Percentiles rank a stretch among this genome's conserved stretches.
phyloP scores from a whole-genome alignment of 2,888 invertebrate species.

The Troides aeacus region DNA sequence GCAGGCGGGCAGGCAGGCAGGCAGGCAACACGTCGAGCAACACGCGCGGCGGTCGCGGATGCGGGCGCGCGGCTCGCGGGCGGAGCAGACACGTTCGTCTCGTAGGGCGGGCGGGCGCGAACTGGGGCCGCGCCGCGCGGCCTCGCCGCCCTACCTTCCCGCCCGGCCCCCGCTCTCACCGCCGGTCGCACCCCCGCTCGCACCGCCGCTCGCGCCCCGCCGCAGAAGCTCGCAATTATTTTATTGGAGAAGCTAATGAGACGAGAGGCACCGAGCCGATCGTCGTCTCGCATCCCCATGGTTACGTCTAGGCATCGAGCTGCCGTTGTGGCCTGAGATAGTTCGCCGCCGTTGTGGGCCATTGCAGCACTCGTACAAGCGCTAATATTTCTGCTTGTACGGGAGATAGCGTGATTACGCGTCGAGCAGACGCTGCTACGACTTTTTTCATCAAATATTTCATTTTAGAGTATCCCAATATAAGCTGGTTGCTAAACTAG shows the following conservation, averaged over 20 bases:
- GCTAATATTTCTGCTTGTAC: too few relatives aligned
- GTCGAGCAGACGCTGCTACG: too few relatives aligned
- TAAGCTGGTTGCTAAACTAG: too few relatives aligned
- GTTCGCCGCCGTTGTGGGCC: neutral
- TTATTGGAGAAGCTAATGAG: constrained; percentile 79
- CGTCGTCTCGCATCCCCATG: constrained; percentile 55
- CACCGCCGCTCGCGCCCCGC: constrained; percentile 39
- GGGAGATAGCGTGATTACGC: too few relatives aligned
- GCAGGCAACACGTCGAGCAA: constrained; percentile 15
- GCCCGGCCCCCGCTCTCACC: constrained; percentile 36
- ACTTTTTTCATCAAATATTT: too few relatives aligned
- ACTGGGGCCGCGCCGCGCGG: constrained; percentile 41
- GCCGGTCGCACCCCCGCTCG: constrained; percentile 37
- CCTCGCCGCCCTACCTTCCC: constrained; percentile 49
- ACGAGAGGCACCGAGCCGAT: constrained; percentile 62
- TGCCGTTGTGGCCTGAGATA: neutral
- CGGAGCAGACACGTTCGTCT: constrained; percentile 13
- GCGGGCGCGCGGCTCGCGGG: constrained; percentile 33
- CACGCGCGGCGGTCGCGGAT: neutral
- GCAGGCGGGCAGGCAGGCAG: too few relatives aligned
- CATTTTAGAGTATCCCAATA: too few relatives aligned
- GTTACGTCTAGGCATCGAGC: constrained; percentile 34
- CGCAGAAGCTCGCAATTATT: constrained; percentile 76
- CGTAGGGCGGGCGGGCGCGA: constrained; percentile 66
- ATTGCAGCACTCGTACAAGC: too few relatives aligned